A percentile compares a stretch with the other conserved stretches of the same genome.
These are phyloP conservation scores for Lepus americanus DNA, from an alignment of 2,113 vertebrate species.

Conservation along the genomic window DNA sequence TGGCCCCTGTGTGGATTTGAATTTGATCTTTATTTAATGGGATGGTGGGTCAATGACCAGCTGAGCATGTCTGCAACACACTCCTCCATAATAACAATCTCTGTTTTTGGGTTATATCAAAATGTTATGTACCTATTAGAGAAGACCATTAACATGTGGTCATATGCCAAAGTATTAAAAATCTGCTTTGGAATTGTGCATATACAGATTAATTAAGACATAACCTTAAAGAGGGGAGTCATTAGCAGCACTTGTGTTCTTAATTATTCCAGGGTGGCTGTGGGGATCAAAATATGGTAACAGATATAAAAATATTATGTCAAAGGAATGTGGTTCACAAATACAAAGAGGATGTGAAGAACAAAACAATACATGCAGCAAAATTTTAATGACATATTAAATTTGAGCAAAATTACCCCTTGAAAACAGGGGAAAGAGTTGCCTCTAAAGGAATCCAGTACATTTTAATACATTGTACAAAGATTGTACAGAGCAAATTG, in stretches of 20 bases:
- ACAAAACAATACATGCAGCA: not conserved
- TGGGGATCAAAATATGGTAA: slow-evolving; percentile 11
- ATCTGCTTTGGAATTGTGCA: not conserved
- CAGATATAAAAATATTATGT: not conserved
- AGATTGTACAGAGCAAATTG: no score
- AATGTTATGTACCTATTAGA: not conserved
- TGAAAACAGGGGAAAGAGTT: not conserved
- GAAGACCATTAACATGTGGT: slow-evolving; percentile 8
- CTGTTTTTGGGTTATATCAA: slow-evolving; percentile 2
- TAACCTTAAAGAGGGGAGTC: not conserved
- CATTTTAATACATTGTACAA: not conserved
- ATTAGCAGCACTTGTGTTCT: not conserved
- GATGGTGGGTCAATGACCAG: not conserved
- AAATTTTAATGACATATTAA: not conserved
- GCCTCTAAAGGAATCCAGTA: not conserved
- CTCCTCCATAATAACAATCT: slow-evolving; percentile 12
- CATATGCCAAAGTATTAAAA: slow-evolving; percentile 24
- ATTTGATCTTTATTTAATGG: slow-evolving; percentile 36
- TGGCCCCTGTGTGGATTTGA: not conserved
- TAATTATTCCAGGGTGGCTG: not conserved
- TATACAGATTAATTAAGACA: slow-evolving; percentile 25
- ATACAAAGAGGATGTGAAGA: not conserved
- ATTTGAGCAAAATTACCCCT: not conserved
- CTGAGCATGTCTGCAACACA: not conserved
- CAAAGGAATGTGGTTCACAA: slow-evolving; percentile 1